Evolutionary conservation across 2,113 vertebrate species (phyloP), one percentile per base, ranked within the genome.

Genomic region (Athene noctua): DNA sequence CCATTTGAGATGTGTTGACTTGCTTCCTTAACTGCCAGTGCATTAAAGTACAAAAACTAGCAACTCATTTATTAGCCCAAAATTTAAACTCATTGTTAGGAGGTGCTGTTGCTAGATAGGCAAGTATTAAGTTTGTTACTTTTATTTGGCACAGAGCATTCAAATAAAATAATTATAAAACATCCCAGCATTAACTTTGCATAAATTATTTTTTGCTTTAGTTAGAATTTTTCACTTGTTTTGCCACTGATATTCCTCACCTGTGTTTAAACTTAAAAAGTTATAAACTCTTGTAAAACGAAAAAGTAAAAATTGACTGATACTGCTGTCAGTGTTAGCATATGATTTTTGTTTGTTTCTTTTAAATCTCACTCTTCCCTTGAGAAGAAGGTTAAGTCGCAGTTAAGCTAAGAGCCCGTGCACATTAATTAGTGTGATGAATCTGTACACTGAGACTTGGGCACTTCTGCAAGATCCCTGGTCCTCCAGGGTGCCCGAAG

Each of bases 41-140:
- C 88, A 72, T 91, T 88, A 84, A 96, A 94, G 89, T 66, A 90
- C 81, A 94, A 96, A 96, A 94, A 57, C 93, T 92, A 93, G 95
- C 88, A 93, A 52, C 81, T 87, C 46, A 30, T 87, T 95, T 94
- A 70, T 94, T 96, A 91, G 91, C 88, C 94, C 96, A 88, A 70
- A 80, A 93, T 86, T 93, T 92, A 78, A 89, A 84, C 75, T 92
- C 49, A 46, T 88, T 90, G 84, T 88, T 59, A 40, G 81, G 80
- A 93, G 70, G 59, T 95, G 85, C 67, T 65, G 87, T 83, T 84
- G 68, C 71, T 87, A 94, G 80, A 93, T 74, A 88, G 82, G 67
- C 90, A 73, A 82, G 80, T 80, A 88, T 94, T 92, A 96, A 95
- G 79, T 93, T 79, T 85, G 67, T 91, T 67, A 59, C 92, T 46